A percentile compares a stretch with the other conserved stretches of the same genome.
phyloP scores from a whole-genome alignment of 2,113 vertebrate species.

The Cheirogaleus medius region DNA sequence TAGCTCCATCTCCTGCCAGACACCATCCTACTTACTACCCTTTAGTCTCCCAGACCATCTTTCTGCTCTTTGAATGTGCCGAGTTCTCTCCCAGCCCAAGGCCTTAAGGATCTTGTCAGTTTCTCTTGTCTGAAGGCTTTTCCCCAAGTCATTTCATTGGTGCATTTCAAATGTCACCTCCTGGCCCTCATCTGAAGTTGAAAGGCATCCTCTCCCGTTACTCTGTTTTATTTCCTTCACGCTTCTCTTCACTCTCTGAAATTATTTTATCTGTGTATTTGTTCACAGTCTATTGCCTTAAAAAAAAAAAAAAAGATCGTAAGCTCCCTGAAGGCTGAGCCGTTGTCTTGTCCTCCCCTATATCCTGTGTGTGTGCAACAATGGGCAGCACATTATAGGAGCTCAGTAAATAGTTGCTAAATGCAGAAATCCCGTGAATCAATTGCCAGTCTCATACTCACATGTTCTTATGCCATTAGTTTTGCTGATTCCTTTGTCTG shows the following conservation, averaged over 20 bases:
- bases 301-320: not conserved
- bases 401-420: not conserved
- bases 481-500: not conserved
- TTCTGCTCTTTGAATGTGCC: not conserved
- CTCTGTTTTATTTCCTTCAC: not conserved
- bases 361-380: not conserved
- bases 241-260: not conserved
- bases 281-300: not conserved
- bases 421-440: not conserved
- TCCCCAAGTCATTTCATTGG: not conserved
- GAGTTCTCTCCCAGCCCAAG: not conserved
- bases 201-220: not conserved
- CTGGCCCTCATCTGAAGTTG: not conserved
- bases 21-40: not conserved
- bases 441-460: not conserved
- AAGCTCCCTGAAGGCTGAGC: not conserved
- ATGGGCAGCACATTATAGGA: not conserved
- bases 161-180: not conserved
- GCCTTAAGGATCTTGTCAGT: not conserved
- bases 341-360: not conserved
- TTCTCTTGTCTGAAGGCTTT: not conserved
- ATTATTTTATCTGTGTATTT: not conserved
- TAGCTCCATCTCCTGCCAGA: not conserved
- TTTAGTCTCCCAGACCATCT: not conserved
- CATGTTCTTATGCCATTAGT: not conserved